A percentile compares a stretch with the other conserved stretches of the same genome.
phyloP scores from a whole-genome alignment of 1,140 invertebrate genomes.

The Bombus pascuorum region DNA sequence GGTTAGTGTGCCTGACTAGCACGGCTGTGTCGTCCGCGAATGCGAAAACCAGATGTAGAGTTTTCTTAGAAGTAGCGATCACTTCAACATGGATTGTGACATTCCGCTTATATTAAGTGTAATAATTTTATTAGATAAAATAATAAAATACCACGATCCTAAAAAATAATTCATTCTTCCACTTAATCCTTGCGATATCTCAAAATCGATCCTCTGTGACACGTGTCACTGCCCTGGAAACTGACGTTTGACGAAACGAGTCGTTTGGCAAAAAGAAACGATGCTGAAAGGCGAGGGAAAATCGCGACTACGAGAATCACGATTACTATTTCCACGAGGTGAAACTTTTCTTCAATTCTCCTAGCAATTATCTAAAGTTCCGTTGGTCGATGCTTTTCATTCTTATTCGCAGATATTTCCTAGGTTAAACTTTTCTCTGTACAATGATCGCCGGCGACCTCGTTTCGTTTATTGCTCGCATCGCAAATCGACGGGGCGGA shows the following conservation, averaged over 20 bases:
- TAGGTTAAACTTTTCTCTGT: conserved; percentile 51
- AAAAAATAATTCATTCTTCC: not conserved
- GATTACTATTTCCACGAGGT: not conserved
- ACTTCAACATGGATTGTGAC: too few relatives aligned
- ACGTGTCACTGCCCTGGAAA: too few relatives aligned
- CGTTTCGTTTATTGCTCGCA: conserved; percentile 55
- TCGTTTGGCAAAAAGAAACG: not conserved
- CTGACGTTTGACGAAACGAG: not conserved
- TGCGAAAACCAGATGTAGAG: too few relatives aligned
- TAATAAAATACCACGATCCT: too few relatives aligned
- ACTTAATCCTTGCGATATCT: too few relatives aligned
- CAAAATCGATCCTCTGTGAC: too few relatives aligned
- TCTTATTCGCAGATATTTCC: conserved; percentile 47
- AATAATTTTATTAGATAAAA: too few relatives aligned
- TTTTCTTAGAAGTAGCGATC: too few relatives aligned
- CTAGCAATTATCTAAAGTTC: conserved; percentile 60
- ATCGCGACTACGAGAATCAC: not conserved
- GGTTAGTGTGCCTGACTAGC: too few relatives aligned
- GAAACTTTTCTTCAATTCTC: conserved; percentile 48
- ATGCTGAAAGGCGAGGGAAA: not conserved
- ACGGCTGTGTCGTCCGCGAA: too few relatives aligned
- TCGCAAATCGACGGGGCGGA: conserved; percentile 49
- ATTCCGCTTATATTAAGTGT: too few relatives aligned
- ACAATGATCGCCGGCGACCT: conserved; percentile 45
- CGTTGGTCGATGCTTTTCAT: conserved; percentile 34